Conservation (phyloP, 2,888 invertebrate genomes). For the Cataglyphis rosenhaueri region DNA sequence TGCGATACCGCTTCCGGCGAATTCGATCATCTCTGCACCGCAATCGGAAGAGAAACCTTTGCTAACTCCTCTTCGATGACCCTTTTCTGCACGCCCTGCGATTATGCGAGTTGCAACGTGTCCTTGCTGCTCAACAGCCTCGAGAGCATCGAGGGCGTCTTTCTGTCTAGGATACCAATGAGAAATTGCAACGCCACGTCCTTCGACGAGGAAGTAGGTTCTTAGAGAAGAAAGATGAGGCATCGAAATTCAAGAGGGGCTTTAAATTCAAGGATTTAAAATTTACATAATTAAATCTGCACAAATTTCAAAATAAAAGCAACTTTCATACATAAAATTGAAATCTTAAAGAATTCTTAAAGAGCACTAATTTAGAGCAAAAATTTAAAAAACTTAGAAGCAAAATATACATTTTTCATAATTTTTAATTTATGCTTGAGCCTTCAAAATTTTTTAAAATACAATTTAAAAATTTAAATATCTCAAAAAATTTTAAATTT, state of each 20-base stretch:
- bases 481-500: neutral
- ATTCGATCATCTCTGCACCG: constrained; percentile 77
- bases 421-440: neutral
- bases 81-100: constrained; percentile 77
- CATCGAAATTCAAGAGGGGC: neutral
- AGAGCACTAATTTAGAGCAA: neutral
- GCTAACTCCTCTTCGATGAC: constrained; percentile 66
- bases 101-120: constrained; percentile 76
- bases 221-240: neutral
- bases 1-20: constrained; percentile 66
- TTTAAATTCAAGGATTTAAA: neutral
- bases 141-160: constrained; percentile 78
- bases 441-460: neutral
- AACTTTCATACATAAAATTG: neutral
- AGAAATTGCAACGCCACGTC: constrained; percentile 74
- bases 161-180: constrained; percentile 75
- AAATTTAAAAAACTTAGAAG: neutral
- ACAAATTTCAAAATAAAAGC: neutral
- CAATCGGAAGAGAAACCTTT: constrained; percentile 54
- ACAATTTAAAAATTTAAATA: neutral
- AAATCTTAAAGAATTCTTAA: neutral
- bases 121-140: constrained; percentile 77
- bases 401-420: neutral
- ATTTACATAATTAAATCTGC: neutral
- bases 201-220: constrained; percentile 64